Percentiles rank a stretch among this genome's conserved stretches.
phyloP scores from a whole-genome alignment of 2,797 vertebrate species.

The Spea hammondii region DNA sequence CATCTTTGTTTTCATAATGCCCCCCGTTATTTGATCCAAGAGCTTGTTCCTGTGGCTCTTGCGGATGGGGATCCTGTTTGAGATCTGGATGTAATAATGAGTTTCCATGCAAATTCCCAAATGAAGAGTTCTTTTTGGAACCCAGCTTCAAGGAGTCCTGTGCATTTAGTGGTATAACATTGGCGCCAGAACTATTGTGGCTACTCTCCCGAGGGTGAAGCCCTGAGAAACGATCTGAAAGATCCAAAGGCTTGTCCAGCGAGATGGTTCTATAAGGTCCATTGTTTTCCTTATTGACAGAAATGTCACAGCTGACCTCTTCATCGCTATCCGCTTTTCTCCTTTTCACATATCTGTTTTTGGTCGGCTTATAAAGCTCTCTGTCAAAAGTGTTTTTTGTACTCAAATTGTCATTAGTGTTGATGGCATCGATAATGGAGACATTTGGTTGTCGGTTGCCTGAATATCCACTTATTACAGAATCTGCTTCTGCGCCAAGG shows the following conservation, averaged over 20 bases:
- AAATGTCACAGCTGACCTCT: slow-evolving; percentile 61
- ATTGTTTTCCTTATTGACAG: slow-evolving; percentile 66
- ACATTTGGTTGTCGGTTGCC: slow-evolving; percentile 59
- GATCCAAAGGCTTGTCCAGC: slow-evolving; percentile 71
- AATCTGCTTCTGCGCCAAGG: slow-evolving; percentile 58
- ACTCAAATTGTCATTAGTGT: slow-evolving; percentile 36
- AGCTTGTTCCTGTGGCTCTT: slow-evolving; percentile 48
- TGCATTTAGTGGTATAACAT: slow-evolving; percentile 64
- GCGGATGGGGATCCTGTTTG: slow-evolving; percentile 56
- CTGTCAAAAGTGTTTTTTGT: slow-evolving; percentile 49
- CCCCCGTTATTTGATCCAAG: background rate
- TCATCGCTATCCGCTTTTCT: slow-evolving; percentile 68
- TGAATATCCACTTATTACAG: slow-evolving; percentile 62
- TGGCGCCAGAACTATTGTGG: slow-evolving; percentile 62
- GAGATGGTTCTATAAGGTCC: slow-evolving; percentile 50
- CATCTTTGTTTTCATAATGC: background rate
- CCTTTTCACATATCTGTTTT: slow-evolving; percentile 67
- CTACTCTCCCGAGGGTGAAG: slow-evolving; percentile 61
- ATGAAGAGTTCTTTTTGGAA: slow-evolving; percentile 58
- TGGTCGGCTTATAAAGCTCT: slow-evolving; percentile 55
- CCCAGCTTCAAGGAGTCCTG: slow-evolving; percentile 62
- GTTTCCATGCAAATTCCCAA: slow-evolving; percentile 54
- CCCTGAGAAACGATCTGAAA: slow-evolving; percentile 71
- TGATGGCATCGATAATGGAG: slow-evolving; percentile 50
- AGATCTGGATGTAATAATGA: slow-evolving; percentile 48